Percentiles rank a stretch among this genome's conserved stretches.
These are phyloP conservation scores for Hypotaenidia philippensis DNA, from an alignment of 2,797 vertebrate genomes.

Conservation along the genomic window DNA sequence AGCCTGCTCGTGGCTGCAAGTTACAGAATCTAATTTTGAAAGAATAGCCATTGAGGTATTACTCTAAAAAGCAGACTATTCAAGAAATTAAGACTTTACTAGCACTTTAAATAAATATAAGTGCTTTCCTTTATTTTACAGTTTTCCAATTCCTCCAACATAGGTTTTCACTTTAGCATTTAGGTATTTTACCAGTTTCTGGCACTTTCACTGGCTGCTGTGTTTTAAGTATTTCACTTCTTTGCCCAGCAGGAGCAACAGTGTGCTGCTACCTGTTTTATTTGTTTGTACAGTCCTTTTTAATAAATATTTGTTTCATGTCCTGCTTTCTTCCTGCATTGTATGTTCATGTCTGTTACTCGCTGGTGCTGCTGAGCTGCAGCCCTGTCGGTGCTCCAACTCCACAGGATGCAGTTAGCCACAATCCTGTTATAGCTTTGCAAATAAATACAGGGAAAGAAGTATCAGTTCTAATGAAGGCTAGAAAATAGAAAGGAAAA, in stretches of 20 bases:
- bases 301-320: slow-evolving; percentile 76
- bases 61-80: not conserved
- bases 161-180: not conserved
- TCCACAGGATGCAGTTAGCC: not conserved
- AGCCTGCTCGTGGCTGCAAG: not conserved
- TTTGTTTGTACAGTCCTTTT: slow-evolving; percentile 72
- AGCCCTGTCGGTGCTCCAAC: not conserved
- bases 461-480: not conserved
- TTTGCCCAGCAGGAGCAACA: slow-evolving; percentile 16
- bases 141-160: not conserved
- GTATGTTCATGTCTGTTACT: not conserved
- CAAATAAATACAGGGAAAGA: not conserved
- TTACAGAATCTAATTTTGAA: not conserved
- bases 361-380: not conserved
- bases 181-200: slow-evolving; percentile 20
- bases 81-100: not conserved
- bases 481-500: not conserved
- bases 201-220: slow-evolving; percentile 13
- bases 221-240: slow-evolving; percentile 44
- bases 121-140: slow-evolving; percentile 23
- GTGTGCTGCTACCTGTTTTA: slow-evolving; percentile 17
- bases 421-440: not conserved
- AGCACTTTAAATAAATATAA: not conserved
- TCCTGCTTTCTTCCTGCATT: not conserved
- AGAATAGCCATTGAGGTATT: not conserved